phyloP scores from a whole-genome alignment of 1,140 invertebrate species.

The Caenorhabditis tropicalis region DNA sequence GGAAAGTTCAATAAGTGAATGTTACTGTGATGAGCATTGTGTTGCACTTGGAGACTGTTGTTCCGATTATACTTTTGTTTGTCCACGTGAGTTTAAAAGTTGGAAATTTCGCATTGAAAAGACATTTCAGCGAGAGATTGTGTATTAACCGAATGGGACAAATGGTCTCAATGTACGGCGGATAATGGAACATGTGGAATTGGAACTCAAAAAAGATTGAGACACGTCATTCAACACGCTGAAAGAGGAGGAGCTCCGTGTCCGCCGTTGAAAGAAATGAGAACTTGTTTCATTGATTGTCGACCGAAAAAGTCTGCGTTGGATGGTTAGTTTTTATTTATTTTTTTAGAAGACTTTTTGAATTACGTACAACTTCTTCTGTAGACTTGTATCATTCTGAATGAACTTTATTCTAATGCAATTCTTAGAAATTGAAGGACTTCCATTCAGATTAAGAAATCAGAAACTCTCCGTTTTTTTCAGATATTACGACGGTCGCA shows the following conservation, averaged over 20 bases:
- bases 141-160: slow-evolving; percentile 56
- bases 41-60: slow-evolving; percentile 58
- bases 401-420: too few species aligned
- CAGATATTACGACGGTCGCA: slow-evolving; percentile 64
- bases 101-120: not conserved
- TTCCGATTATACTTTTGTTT: slow-evolving; percentile 60
- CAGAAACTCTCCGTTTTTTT: too few species aligned
- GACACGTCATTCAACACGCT: slow-evolving; percentile 51
- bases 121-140: slow-evolving; percentile 60
- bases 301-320: not conserved
- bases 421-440: too few species aligned
- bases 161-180: slow-evolving; percentile 57
- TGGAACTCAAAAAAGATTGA: slow-evolving; percentile 55
- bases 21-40: slow-evolving; percentile 59
- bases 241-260: slow-evolving; percentile 57
- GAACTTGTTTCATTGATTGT: slow-evolving; percentile 61
- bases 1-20: slow-evolving; percentile 44
- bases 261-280: slow-evolving; percentile 53
- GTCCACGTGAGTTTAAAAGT: slow-evolving; percentile 52
- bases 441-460: too few species aligned
- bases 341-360: too few species aligned
- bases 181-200: slow-evolving; percentile 57
- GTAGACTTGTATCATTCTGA: too few species aligned
- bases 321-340: not conserved
- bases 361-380: too few species aligned